Base-by-base conservation (phyloP, 2,113 vertebrate genomes). In the Myotis yumanensis region DNA sequence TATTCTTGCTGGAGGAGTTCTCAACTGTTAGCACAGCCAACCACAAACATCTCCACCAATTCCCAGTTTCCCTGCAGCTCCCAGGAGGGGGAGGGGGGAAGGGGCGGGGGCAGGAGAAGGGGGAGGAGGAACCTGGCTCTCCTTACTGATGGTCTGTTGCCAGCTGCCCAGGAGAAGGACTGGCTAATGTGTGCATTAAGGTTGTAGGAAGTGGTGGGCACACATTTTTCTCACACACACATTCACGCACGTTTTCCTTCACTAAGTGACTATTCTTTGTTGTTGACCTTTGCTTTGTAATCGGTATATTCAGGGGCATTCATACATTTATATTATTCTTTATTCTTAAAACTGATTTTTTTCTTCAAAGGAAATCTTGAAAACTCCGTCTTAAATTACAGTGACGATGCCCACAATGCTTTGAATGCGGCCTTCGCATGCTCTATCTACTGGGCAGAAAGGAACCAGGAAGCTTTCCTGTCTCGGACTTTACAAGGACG, bases 401-500 rank as follows among this genome's bases (percentile, higher is more conserved):
- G 30, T 22, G 35, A 43, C 51, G 4, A 28, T 2, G 32, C 40
- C 16, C 64, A 40, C 18, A 4, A 3, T 12, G 4, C 51, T 80
- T 81, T 30, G 51, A 32, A 7, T 0, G 37, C 32, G 5, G 18
- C 23, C 30, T 52, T 92, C 37, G 3, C 28, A 3, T 2, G 62
- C 35, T 37, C 76, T 82, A 0, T 4, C 20, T 23, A 8, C 32
- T 1, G 3, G 43, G 30, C 30, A 51, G 73, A 88, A 76, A 83
- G 71, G 75, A 80, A 89, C n/a, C 64, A 43, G 91, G 91, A 95
- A 89, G 80, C 28, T 10, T 54, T 57, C 59, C 32, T 2, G 17
- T 4, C n/a, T n/a, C 7, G 11, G 7, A 15, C 23, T 11, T 11
- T n/a, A 35, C 11, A 32, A 77, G 0, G 22, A 46, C 0, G 4